Conservation (phyloP, 2,888 invertebrate genomes). For the Perithous albicinctus region DNA sequence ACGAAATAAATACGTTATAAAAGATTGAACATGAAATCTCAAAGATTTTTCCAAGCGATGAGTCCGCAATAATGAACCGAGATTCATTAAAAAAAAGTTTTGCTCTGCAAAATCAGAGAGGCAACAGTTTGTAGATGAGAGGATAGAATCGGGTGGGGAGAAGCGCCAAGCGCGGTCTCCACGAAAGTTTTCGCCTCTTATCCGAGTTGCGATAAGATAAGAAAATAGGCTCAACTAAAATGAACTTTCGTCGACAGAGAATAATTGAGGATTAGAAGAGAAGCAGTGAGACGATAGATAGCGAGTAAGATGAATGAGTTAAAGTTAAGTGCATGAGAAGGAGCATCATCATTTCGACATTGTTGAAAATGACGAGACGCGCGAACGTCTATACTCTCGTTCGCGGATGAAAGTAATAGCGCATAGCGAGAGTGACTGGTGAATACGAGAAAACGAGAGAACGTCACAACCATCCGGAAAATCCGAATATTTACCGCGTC, state of each 20-base stretch:
- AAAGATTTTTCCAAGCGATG: neutral
- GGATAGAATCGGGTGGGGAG: constrained; percentile 1
- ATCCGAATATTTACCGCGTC: constrained; percentile 48
- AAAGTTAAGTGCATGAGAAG: constrained; percentile 11
- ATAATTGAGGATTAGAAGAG: constrained; percentile 51
- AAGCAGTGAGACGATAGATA: constrained; percentile 24
- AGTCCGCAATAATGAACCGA: constrained; percentile 25
- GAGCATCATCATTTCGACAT: constrained; percentile 26
- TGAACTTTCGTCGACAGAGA: constrained; percentile 49
- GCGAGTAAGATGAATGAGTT: constrained; percentile 22
- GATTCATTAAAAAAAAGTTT: constrained; percentile 33
- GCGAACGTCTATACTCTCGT: constrained; percentile 22
- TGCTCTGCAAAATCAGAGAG: constrained; percentile 25
- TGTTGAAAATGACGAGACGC: constrained; percentile 24
- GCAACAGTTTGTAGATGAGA: neutral
- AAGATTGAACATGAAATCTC: neutral
- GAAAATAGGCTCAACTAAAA: constrained; percentile 44
- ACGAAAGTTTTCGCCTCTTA: constrained; percentile 19
- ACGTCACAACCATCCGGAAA: constrained; percentile 40
- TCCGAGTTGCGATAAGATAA: constrained; percentile 43
- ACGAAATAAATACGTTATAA: neutral
- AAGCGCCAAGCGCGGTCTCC: neutral
- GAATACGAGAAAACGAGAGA: constrained; percentile 15
- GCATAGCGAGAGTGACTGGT: constrained; percentile 13
- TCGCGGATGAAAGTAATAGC: constrained; percentile 39